Percentiles rank a stretch among this genome's conserved stretches.
Evolutionary conservation across 2,797 vertebrate genomes (phyloP).

Genomic region (Perodicticus potto): DNA sequence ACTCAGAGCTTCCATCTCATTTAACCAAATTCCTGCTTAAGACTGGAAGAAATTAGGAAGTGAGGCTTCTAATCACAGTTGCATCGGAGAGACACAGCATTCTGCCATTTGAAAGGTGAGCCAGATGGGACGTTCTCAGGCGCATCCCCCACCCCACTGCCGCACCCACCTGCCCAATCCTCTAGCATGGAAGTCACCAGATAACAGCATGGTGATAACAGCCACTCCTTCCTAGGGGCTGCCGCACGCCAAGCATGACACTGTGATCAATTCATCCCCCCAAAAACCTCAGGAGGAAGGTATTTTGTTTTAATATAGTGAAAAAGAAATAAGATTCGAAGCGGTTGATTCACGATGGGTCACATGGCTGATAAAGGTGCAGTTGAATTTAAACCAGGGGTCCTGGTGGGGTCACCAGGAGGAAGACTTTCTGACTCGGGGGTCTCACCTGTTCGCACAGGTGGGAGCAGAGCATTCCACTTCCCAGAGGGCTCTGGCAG

Average conservation of each 20-base stretch:
- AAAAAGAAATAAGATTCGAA: background rate
- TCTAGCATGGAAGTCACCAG: background rate
- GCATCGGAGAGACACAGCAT: fast-evolving
- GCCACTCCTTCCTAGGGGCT: fast-evolving
- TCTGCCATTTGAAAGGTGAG: background rate
- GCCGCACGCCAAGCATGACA: fast-evolving
- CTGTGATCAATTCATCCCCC: background rate
- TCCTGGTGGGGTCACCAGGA: background rate
- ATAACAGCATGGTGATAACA: background rate
- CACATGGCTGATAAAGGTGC: background rate
- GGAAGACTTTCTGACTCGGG: background rate
- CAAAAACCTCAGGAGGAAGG: background rate
- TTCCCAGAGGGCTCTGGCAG: background rate
- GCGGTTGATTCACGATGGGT: background rate
- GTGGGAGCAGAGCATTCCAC: background rate
- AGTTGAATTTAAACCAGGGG: background rate
- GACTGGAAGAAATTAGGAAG: fast-evolving
- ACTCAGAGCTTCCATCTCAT: background rate
- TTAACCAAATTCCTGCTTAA: background rate
- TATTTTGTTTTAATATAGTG: background rate
- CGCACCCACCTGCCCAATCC: too few species aligned
- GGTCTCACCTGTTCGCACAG: fast-evolving
- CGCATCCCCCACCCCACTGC: too few species aligned
- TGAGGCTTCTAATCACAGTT: background rate
- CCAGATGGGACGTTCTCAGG: background rate